Conservation (phyloP, 2,113 vertebrate genomes). For the Meles meles region DNA sequence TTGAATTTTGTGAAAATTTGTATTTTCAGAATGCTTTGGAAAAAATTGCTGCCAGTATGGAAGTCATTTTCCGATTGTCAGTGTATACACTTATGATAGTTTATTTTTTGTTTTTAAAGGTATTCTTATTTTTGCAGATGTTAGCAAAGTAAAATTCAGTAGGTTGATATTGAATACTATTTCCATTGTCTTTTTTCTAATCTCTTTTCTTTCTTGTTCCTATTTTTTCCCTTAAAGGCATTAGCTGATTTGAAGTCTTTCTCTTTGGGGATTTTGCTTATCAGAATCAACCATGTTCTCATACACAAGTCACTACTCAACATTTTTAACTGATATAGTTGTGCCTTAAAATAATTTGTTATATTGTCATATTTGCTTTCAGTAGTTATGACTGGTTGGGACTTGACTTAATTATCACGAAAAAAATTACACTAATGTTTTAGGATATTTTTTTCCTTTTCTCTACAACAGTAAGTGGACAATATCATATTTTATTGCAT, state of each 20-base stretch:
- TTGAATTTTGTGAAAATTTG: conserved; percentile 16
- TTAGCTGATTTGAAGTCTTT: conserved; percentile 29
- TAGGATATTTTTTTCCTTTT: not conserved
- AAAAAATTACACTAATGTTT: not conserved
- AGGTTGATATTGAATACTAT: not conserved
- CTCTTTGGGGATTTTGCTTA: conserved; percentile 9
- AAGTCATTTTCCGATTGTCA: conserved; percentile 20
- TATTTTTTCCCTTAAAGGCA: conserved; percentile 6
- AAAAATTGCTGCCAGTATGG: not conserved
- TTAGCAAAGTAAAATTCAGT: conserved; percentile 5
- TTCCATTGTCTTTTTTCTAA: conserved; percentile 8
- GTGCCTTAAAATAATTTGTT: conserved; percentile 11
- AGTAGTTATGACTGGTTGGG: not conserved
- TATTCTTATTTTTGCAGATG: not conserved
- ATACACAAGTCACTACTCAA: not conserved
- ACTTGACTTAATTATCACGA: not conserved
- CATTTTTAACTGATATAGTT: conserved; percentile 9
- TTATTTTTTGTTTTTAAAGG: conserved; percentile 36
- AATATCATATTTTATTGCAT: not conserved
- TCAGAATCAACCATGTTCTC: not conserved
- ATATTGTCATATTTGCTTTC: conserved; percentile 31
- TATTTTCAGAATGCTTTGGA: not conserved
- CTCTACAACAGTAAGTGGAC: not conserved
- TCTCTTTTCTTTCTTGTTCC: not conserved
- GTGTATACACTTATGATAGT: not conserved